phyloP scores from a whole-genome alignment of 2,113 vertebrate species.

The Etia nguti region DNA sequence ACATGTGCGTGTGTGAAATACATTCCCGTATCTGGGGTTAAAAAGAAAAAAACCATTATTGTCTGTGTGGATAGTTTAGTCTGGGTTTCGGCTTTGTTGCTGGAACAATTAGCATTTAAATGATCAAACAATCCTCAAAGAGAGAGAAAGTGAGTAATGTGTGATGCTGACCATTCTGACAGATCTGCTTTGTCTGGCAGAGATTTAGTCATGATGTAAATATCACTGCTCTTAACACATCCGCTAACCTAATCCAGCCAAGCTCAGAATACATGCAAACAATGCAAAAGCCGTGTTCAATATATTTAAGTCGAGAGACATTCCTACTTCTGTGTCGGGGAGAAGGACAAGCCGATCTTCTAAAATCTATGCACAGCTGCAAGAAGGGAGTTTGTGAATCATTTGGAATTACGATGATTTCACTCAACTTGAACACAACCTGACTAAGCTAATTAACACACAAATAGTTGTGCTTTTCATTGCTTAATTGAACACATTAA shows the following conservation, averaged over 20 bases:
- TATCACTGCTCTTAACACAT: constrained; percentile 41
- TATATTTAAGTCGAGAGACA: background rate
- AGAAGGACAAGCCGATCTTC: background rate
- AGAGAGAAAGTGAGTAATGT: constrained; percentile 41
- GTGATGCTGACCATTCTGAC: background rate
- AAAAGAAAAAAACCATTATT: constrained; percentile 10
- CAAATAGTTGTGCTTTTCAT: background rate
- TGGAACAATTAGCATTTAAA: constrained; percentile 71
- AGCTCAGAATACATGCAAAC: background rate
- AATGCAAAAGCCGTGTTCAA: background rate
- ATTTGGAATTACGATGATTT: background rate
- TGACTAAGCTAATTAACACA: background rate
- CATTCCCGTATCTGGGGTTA: constrained; percentile 26
- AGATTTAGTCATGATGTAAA: constrained; percentile 56
- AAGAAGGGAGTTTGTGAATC: background rate
- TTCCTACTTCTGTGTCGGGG: background rate
- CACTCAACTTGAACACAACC: background rate
- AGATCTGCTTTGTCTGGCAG: constrained; percentile 22
- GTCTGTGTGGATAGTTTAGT: constrained; percentile 54
- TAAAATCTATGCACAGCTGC: background rate
- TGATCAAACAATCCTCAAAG: constrained; percentile 26
- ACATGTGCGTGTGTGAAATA: background rate
- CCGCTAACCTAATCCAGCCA: constrained; percentile 21
- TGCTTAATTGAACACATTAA: background rate
- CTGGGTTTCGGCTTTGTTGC: constrained; percentile 56